Evolutionary conservation across 2,797 vertebrate genomes (phyloP).

Genomic region (Lophius americanus): DNA sequence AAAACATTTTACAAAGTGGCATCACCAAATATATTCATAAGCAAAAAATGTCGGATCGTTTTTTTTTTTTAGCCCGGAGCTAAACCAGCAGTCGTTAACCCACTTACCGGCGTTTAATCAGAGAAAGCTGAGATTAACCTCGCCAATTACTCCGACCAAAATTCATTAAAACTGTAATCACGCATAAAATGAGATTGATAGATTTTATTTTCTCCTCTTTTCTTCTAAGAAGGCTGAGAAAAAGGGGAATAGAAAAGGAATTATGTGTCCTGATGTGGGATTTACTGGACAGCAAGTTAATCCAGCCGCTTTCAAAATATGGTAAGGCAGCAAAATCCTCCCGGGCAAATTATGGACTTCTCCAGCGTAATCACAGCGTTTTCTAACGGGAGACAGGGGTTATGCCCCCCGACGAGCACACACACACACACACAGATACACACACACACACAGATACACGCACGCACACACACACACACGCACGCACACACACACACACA

Average conservation of each 20-base stretch:
- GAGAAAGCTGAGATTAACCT: constrained; percentile 89
- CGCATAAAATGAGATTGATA: constrained; percentile 96
- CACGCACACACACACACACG: neutral
- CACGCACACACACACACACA: constrained; percentile 1
- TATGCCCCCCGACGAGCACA: constrained; percentile 25
- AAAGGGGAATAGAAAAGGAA: constrained; percentile 86
- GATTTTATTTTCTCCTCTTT: constrained; percentile 82
- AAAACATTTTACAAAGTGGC: constrained; percentile 39
- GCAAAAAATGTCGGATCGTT: constrained; percentile 78
- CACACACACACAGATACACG: constrained; percentile 7
- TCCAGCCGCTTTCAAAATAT: constrained; percentile 88
- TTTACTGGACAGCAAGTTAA: constrained; percentile 95
- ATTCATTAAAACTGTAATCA: constrained; percentile 97
- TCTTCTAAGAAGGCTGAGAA: constrained; percentile 82
- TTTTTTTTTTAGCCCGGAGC: constrained; percentile 83
- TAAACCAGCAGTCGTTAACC: constrained; percentile 90
- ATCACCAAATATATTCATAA: constrained; percentile 67
- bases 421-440: constrained; percentile 18
- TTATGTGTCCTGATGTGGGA: constrained; percentile 86
- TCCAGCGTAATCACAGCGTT: constrained; percentile 44
- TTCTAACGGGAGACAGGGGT: constrained; percentile 49
- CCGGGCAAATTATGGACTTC: constrained; percentile 79
- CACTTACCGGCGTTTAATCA: constrained; percentile 77
- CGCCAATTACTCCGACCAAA: constrained; percentile 88
- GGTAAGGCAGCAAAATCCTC: constrained; percentile 81